Percentiles rank a stretch among this genome's conserved stretches.
These are phyloP conservation scores for Hymenochirus boettgeri DNA, from an alignment of 2,113 vertebrate genomes.

Conservation along the genomic window DNA sequence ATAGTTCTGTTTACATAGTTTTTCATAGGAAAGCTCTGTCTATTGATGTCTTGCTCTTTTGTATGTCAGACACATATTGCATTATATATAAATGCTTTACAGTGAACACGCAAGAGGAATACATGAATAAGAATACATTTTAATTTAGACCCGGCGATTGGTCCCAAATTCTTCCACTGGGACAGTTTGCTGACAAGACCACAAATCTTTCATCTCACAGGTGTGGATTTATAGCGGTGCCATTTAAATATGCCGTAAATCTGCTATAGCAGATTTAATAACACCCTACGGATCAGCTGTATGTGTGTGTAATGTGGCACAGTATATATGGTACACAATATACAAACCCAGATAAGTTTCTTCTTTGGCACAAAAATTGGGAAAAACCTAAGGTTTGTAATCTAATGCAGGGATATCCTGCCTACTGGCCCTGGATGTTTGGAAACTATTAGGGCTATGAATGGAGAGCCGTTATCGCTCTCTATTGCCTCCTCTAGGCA, in stretches of 20 bases:
- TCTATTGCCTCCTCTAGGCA: too few relatives aligned
- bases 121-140: neutral
- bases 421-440: too few relatives aligned
- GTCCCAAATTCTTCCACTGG: neutral
- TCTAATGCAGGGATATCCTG: too few relatives aligned
- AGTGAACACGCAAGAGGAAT: neutral
- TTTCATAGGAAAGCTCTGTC: neutral
- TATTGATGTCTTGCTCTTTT: neutral
- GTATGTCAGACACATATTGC: neutral
- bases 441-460: too few relatives aligned
- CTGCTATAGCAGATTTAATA: neutral
- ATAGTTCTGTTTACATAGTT: neutral
- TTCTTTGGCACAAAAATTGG: too few relatives aligned
- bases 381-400: too few relatives aligned
- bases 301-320: conserved; percentile 1
- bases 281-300: neutral
- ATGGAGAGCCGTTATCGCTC: too few relatives aligned
- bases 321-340: neutral
- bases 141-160: neutral
- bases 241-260: neutral
- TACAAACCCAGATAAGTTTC: neutral
- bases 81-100: neutral
- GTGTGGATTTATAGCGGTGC: neutral
- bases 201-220: neutral
- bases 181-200: neutral